phyloP scores from a whole-genome alignment of 2,797 vertebrate genomes.

The Echiichthys vipera region DNA sequence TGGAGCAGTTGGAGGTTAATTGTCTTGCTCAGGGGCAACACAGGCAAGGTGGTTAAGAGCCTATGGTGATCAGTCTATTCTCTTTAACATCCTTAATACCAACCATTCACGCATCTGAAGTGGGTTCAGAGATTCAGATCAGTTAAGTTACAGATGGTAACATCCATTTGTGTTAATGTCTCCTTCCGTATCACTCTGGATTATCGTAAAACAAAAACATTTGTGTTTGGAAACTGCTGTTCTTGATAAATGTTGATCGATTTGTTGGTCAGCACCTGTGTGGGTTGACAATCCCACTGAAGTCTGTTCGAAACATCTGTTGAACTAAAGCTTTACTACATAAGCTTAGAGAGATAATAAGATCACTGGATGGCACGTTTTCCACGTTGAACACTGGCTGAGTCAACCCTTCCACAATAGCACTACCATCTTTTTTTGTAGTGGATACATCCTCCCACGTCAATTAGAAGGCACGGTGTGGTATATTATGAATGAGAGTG shows the following conservation, averaged over 20 bases:
- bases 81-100: constrained; percentile 29
- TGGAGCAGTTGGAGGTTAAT: constrained; percentile 60
- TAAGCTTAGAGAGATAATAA: neutral
- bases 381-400: constrained; percentile 3
- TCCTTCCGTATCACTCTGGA: constrained; percentile 15
- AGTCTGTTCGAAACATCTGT: constrained; percentile 17
- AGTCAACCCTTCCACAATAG: constrained; percentile 15
- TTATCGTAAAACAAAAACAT: constrained; percentile 10
- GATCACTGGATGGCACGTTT: neutral
- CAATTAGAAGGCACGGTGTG: constrained; percentile 32
- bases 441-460: constrained; percentile 42
- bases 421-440: constrained; percentile 9
- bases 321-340: neutral
- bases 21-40: constrained; percentile 47
- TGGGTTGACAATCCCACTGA: neutral
- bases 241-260: constrained; percentile 20
- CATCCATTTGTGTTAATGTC: constrained; percentile 17
- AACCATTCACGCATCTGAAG: constrained; percentile 12
- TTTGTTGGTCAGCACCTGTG: constrained; percentile 8
- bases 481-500: constrained; percentile 51
- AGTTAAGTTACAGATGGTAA: constrained; percentile 11
- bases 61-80: constrained; percentile 40
- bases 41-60: constrained; percentile 20
- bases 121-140: neutral
- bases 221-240: neutral